Percentiles rank a stretch among this genome's conserved stretches.
Evolutionary conservation across 2,797 vertebrate species (phyloP).

Genomic region (Alcedo atthis): DNA sequence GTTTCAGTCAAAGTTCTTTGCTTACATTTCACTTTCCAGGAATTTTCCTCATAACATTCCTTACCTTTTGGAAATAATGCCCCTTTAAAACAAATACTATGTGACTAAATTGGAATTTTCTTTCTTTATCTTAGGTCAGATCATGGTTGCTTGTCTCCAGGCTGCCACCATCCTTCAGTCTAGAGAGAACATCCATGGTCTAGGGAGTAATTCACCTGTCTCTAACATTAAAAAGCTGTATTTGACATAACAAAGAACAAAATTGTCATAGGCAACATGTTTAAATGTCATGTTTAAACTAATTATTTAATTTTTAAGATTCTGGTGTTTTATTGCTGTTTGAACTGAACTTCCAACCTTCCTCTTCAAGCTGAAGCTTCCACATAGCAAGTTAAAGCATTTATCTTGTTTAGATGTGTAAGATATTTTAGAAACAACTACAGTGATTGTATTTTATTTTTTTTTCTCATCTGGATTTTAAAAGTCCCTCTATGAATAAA

Average conservation of each 20-base stretch:
- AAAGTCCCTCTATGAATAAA: not conserved
- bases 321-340: not conserved
- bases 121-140: not conserved
- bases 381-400: not conserved
- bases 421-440: not conserved
- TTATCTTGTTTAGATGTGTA: not conserved
- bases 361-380: not conserved
- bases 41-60: slow-evolving; percentile 7
- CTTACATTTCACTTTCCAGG: slow-evolving; percentile 9
- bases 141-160: not conserved
- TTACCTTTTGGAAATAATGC: not conserved
- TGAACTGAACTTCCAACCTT: not conserved
- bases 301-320: not conserved
- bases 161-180: not conserved
- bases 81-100: not conserved
- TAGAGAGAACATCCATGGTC: not conserved
- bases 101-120: not conserved
- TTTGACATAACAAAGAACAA: not conserved
- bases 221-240: not conserved
- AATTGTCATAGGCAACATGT: not conserved
- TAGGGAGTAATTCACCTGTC: not conserved
- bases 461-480: not conserved
- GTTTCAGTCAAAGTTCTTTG: not conserved
- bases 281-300: not conserved
- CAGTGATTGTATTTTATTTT: not conserved